Percentiles rank a stretch among this genome's conserved stretches.
These are phyloP conservation scores for Drosophila lacicola DNA, from an alignment of 2,888 invertebrate genomes.

Conservation along the genomic window DNA sequence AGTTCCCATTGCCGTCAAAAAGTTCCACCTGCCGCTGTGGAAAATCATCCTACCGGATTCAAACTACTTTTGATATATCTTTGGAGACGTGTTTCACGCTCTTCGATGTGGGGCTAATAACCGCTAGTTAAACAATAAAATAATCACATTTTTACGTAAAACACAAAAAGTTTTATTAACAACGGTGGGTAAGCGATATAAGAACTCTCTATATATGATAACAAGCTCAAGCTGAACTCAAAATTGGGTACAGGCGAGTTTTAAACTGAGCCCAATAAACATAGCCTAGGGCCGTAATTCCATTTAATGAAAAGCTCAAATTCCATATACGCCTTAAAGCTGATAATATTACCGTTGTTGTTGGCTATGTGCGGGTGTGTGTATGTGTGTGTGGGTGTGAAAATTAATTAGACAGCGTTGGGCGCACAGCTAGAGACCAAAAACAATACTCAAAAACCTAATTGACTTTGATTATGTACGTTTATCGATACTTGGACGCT, in stretches of 20 bases:
- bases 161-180: too few relatives aligned
- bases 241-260: not conserved
- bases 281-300: not conserved
- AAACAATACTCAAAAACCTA: constrained; percentile 55
- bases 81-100: too few relatives aligned
- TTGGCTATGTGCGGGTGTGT: not conserved
- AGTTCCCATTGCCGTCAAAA: too few relatives aligned
- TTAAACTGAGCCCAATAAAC: not conserved
- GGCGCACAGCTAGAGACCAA: constrained; percentile 12
- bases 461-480: constrained; percentile 69
- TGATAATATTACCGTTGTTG: constrained; percentile 1
- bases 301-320: not conserved
- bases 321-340: not conserved
- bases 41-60: too few relatives aligned
- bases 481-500: constrained; percentile 61
- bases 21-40: too few relatives aligned
- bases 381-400: constrained; percentile 17
- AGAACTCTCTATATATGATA: too few relatives aligned
- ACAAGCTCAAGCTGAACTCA: too few relatives aligned
- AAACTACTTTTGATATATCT: too few relatives aligned
- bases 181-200: too few relatives aligned
- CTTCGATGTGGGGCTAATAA: too few relatives aligned
- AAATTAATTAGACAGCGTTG: constrained; percentile 65
- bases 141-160: too few relatives aligned
- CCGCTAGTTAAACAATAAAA: too few relatives aligned